Evolutionary conservation across 2,797 vertebrate genomes (phyloP), one percentile per base, ranked within the genome.

Genomic region (Sternotherus odoratus): DNA sequence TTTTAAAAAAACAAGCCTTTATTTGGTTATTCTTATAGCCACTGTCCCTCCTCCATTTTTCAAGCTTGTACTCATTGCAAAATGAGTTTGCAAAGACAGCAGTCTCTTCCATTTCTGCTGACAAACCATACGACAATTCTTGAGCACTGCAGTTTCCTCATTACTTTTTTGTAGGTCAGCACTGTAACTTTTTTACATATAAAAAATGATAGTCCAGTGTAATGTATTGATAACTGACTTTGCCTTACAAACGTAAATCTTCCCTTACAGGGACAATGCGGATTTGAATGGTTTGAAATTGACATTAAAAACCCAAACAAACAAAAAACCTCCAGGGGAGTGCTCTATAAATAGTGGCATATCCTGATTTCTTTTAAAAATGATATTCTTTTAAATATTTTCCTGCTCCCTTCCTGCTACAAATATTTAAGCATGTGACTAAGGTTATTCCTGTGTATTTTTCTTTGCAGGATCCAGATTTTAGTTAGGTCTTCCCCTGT

Each of bases 1-100:
- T 89, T n/a, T n/a, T n/a, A n/a, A 92, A 83, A 51, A 84, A 88
- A 87, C 72, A 93, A 94, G 50, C 51, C 94, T 83, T 94, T 87
- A 87, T 92, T 92, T 92, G 83, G 57, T 75, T 57, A 39, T 57
- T 85, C 79, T 95, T 92, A 89, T 78, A 91, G 87, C 86, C 82
- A 63, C 8, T 77, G 5, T 48, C 16, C 54, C 23, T 78, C 87
- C 77, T 53, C 79, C 87, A 88, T 30, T 95, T 54, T 77, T 90
- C n/a, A 12, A 85, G 54, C 77, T 93, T 1, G 0, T 46, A 53
- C 30, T 92, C 86, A 77, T 26, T 36, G 84, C 48, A 53, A 81
- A 17, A 87, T 43, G 78, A 94, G 91, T 83, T 16, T 72, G 77
- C 30, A 26, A 57, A 85, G 28, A 63, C 54, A 85, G 13, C 30